A percentile compares a stretch with the other conserved stretches of the same genome.
Conservation (phyloP, 2,888 invertebrate genomes). For the Tachina fera region DNA sequence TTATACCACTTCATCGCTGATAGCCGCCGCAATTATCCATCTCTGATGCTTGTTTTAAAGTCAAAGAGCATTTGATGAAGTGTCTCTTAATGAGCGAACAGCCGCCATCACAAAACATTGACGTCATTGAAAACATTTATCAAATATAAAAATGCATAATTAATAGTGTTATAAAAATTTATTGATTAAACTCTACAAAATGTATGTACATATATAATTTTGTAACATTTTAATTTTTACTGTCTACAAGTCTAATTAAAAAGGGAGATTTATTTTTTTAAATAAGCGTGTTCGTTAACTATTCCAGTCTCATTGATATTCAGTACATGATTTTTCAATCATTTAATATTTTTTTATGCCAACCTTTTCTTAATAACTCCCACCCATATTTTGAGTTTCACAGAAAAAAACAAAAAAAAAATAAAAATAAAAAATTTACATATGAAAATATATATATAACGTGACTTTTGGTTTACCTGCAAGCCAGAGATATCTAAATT, state of each 20-base stretch:
- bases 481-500: constrained; percentile 7
- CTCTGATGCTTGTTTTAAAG: too few relatives aligned
- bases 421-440: constrained; percentile 16
- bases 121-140: too few relatives aligned
- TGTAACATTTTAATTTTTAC: too few relatives aligned
- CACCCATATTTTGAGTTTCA: constrained; percentile 43
- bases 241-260: background rate
- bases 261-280: background rate
- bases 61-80: too few relatives aligned
- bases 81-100: too few relatives aligned
- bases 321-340: constrained; percentile 31
- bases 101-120: too few relatives aligned
- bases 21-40: too few relatives aligned
- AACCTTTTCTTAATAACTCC: constrained; percentile 48
- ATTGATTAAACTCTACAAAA: too few relatives aligned
- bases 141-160: too few relatives aligned
- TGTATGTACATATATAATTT: too few relatives aligned
- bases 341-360: constrained; percentile 21
- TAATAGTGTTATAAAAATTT: too few relatives aligned
- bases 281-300: background rate
- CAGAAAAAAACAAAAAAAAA: background rate
- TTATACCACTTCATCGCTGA: too few relatives aligned
- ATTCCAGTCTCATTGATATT: constrained; percentile 1
- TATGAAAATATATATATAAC: constrained; percentile 32
- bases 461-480: constrained; percentile 35